A percentile compares a stretch with the other conserved stretches of the same genome.
Evolutionary conservation across 2,888 invertebrate genomes (phyloP).

Genomic region (Cataglyphis albicans): DNA sequence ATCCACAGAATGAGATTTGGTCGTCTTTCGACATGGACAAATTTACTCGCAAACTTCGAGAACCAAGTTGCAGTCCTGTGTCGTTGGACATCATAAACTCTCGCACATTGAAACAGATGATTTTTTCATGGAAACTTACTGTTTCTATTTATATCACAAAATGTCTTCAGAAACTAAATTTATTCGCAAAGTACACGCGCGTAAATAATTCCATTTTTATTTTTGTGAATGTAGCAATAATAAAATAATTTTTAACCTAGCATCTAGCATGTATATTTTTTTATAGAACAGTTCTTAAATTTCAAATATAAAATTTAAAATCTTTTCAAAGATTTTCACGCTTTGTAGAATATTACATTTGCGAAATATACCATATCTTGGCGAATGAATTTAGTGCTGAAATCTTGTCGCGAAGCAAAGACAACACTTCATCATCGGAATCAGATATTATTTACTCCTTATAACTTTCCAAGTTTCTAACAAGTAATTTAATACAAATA

Average conservation of each 20-base stretch:
- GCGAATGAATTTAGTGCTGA: slow-evolving; percentile 5
- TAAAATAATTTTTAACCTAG: not conserved
- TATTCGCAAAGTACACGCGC: not conserved
- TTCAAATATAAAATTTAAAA: not conserved
- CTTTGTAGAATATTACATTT: not conserved
- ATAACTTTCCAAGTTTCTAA: slow-evolving; percentile 35
- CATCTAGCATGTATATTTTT: not conserved
- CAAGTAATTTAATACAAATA: slow-evolving; percentile 29
- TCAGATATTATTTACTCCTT: slow-evolving; percentile 40
- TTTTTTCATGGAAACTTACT: slow-evolving; percentile 5
- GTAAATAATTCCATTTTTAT: not conserved
- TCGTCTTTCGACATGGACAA: slow-evolving; percentile 33
- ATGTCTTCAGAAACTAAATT: slow-evolving; percentile 1
- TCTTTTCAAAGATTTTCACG: not conserved
- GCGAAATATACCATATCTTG: not conserved
- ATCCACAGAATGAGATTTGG: slow-evolving; percentile 50
- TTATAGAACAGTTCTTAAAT: not conserved
- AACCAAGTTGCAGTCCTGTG: slow-evolving; percentile 37
- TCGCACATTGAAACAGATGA: slow-evolving; percentile 7
- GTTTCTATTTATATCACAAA: not conserved
- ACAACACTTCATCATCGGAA: slow-evolving; percentile 18
- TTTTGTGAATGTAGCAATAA: not conserved
- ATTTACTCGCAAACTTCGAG: slow-evolving; percentile 40
- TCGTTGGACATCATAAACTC: slow-evolving; percentile 47
- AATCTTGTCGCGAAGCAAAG: slow-evolving; percentile 9